Percentiles rank a stretch among this genome's conserved stretches.
Conservation (phyloP, 2,797 vertebrate genomes). For the Monodelphis domestica region DNA sequence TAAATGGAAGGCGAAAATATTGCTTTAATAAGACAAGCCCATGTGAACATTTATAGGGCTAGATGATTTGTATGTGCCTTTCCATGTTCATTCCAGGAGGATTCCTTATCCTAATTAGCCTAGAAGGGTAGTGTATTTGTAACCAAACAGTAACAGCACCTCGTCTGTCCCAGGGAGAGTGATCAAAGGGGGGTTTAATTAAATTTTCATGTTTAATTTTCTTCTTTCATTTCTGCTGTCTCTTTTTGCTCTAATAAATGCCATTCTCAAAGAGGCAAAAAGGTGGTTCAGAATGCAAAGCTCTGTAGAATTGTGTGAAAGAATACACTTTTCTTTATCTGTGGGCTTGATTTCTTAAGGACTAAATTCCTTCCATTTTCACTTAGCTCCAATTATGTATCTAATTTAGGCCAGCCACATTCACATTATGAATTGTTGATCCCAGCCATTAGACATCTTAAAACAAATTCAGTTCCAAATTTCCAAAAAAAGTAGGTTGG, state of each 20-base stretch:
- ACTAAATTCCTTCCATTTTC: constrained; percentile 52
- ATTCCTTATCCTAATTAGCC: constrained; percentile 71
- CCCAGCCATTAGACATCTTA: constrained; percentile 77
- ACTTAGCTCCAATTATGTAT: constrained; percentile 72
- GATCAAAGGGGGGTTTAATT: constrained; percentile 84
- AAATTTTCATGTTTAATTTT: constrained; percentile 87
- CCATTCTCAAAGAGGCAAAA: constrained; percentile 52
- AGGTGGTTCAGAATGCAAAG: constrained; percentile 22
- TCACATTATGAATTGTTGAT: constrained; percentile 83
- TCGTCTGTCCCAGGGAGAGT: constrained; percentile 72
- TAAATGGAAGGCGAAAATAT: constrained; percentile 52
- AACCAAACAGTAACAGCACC: constrained; percentile 16
- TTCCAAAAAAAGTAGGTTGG: not conserved
- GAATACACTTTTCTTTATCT: not conserved
- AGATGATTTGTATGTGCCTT: constrained; percentile 22
- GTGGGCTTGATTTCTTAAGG: constrained; percentile 31
- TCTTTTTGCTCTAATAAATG: constrained; percentile 62
- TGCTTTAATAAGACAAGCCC: constrained; percentile 60
- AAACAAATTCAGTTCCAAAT: constrained; percentile 69
- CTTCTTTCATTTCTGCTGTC: constrained; percentile 70
- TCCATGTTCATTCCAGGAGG: constrained; percentile 51
- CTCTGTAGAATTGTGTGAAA: not conserved
- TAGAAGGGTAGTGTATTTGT: not conserved
- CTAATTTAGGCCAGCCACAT: constrained; percentile 82
- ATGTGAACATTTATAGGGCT: not conserved